phyloP scores from a whole-genome alignment of 2,888 invertebrate genomes.

The Pristionchus fissidentatus region DNA sequence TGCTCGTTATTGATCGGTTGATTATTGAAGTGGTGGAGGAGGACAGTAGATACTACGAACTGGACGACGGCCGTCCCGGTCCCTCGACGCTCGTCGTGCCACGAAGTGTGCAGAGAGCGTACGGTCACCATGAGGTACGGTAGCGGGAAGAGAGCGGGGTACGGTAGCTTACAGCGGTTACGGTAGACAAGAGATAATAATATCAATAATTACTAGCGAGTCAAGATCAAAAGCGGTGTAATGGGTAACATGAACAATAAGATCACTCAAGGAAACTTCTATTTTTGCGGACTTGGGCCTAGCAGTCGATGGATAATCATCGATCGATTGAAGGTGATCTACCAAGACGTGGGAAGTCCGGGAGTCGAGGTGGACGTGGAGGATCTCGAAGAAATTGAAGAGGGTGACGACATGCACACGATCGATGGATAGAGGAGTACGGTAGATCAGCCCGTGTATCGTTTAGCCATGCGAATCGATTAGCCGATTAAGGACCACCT shows the following conservation, averaged over 20 bases:
- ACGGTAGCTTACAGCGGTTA: too few species aligned
- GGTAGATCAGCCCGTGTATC: too few species aligned
- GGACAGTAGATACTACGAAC: background rate
- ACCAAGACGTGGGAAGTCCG: conserved; percentile 22
- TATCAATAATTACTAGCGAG: too few species aligned
- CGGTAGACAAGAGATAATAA: too few species aligned
- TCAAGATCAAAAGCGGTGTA: too few species aligned
- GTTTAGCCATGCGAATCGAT: too few species aligned
- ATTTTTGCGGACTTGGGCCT: too few species aligned
- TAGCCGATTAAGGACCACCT: too few species aligned
- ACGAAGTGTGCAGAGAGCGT: background rate
- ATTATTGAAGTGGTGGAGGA: background rate
- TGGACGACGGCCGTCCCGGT: conserved; percentile 14
- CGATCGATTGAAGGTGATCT: background rate
- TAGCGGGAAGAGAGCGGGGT: background rate
- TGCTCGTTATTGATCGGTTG: too few species aligned
- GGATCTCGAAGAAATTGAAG: conserved; percentile 29
- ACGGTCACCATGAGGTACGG: conserved; percentile 41
- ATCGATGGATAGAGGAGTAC: background rate
- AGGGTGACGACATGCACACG: background rate
- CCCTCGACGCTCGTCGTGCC: background rate
- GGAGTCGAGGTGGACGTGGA: conserved; percentile 37
- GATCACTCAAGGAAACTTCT: too few species aligned
- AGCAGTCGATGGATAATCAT: too few species aligned
- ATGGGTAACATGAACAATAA: too few species aligned